Conservation (phyloP, 2,888 invertebrate species). For the Hyposoter didymator region DNA sequence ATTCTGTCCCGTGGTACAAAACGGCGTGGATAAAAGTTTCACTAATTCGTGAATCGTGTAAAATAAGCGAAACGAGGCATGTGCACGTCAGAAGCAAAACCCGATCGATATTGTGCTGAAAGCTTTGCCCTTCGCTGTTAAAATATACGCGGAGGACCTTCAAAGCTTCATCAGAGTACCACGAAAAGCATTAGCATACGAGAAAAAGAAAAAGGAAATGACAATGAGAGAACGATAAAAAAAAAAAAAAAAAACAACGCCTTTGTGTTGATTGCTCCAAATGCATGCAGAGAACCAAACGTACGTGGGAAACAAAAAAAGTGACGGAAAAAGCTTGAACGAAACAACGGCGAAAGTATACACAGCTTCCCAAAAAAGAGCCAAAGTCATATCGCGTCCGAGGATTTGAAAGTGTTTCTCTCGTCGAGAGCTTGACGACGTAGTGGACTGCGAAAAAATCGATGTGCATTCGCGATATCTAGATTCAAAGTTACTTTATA, state of each 20-base stretch:
- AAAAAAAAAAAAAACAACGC: constrained; percentile 30
- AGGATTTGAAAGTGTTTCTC: constrained; percentile 24
- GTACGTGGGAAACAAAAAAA: constrained; percentile 8
- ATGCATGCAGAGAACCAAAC: constrained; percentile 22
- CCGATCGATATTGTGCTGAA: constrained; percentile 48
- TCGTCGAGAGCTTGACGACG: not conserved
- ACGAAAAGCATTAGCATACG: constrained; percentile 50
- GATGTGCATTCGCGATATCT: constrained; percentile 19
- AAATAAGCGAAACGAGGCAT: constrained; percentile 33
- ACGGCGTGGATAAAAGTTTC: not conserved
- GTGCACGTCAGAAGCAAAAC: constrained; percentile 24
- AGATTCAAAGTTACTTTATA: not conserved
- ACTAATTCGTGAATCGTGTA: constrained; percentile 42
- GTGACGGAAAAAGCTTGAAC: not conserved
- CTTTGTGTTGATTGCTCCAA: constrained; percentile 21
- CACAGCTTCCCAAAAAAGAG: constrained; percentile 27
- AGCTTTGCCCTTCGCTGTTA: constrained; percentile 55
- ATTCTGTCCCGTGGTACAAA: not conserved
- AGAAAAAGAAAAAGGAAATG: constrained; percentile 6
- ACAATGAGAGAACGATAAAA: constrained; percentile 23
- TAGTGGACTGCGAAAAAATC: constrained; percentile 17
- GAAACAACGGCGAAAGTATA: constrained; percentile 26
- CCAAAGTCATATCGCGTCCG: constrained; percentile 15
- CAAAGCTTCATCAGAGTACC: constrained; percentile 16
- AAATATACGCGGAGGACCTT: constrained; percentile 43